Conservation (phyloP, 2,888 invertebrate species). For the Drosophila multiciliata region DNA sequence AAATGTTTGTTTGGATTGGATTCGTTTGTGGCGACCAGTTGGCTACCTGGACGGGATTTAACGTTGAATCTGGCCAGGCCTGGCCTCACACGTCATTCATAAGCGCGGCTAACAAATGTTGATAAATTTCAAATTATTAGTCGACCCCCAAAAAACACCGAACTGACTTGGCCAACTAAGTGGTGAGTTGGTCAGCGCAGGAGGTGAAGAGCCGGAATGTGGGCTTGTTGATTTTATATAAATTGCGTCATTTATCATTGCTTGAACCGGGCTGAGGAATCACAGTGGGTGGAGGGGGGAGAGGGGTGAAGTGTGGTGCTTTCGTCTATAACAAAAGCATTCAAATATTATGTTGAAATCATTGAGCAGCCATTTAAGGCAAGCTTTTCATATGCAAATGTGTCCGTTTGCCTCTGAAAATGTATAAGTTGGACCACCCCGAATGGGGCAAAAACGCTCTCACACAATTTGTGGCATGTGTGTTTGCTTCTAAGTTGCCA, state of each 20-base stretch:
- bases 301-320: neutral
- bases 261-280: neutral
- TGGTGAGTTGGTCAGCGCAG: neutral
- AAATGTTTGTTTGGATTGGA: slow-evolving; percentile 26
- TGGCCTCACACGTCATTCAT: slow-evolving; percentile 76
- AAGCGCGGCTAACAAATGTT: slow-evolving; percentile 77
- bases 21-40: slow-evolving; percentile 56
- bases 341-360: slow-evolving; percentile 81
- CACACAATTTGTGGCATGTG: slow-evolving; percentile 14
- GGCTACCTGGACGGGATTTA: slow-evolving; percentile 63
- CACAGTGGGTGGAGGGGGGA: too few species aligned
- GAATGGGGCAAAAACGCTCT: slow-evolving; percentile 32
- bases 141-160: slow-evolving; percentile 47
- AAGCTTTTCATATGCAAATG: slow-evolving; percentile 78
- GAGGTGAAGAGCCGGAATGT: slow-evolving; percentile 33
- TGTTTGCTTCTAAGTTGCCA: slow-evolving; percentile 40
- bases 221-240: slow-evolving; percentile 76
- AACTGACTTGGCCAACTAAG: slow-evolving; percentile 42
- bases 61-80: neutral
- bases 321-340: slow-evolving; percentile 51
- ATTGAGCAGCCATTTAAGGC: slow-evolving; percentile 78
- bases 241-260: slow-evolving; percentile 77
- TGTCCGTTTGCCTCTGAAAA: slow-evolving; percentile 19
- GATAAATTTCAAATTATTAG: slow-evolving; percentile 81
- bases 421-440: slow-evolving; percentile 60